Conservation (phyloP, 2,797 vertebrate species). For the Rachycentron canadum region DNA sequence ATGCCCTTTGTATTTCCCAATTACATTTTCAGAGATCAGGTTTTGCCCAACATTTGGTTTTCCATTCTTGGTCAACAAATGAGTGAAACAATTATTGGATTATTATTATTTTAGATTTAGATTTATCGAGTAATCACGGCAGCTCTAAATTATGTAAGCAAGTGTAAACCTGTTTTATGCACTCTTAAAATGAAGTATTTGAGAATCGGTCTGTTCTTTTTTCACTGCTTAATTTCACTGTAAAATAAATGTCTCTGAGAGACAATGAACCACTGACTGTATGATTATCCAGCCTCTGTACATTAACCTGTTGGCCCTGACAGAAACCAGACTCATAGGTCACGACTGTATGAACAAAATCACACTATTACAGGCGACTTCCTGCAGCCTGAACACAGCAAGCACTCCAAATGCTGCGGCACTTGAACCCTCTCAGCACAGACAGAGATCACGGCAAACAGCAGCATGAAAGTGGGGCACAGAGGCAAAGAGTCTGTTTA, state of each 20-base stretch:
- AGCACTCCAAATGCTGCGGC: constrained; percentile 1
- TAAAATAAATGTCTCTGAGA: constrained; percentile 19
- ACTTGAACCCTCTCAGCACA: not conserved
- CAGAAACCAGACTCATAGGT: constrained; percentile 49
- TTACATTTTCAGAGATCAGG: no score
- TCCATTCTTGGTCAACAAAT: not conserved
- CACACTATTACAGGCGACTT: not conserved
- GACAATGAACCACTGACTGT: constrained; percentile 37
- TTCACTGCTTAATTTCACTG: constrained; percentile 20
- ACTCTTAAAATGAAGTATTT: constrained; percentile 10
- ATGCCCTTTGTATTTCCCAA: no score
- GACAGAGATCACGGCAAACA: constrained; percentile 1
- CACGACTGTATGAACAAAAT: constrained; percentile 4
- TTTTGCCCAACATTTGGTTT: no score
- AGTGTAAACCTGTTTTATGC: not conserved
- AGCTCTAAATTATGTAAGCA: not conserved
- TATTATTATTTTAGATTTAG: not conserved
- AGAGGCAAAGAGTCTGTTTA: not conserved
- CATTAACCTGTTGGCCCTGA: constrained; percentile 32
- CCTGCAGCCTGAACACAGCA: constrained; percentile 7
- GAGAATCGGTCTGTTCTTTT: constrained; percentile 17
- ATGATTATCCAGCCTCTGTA: constrained; percentile 16
- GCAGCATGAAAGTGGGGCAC: not conserved
- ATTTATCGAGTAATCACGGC: no score
- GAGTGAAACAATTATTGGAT: not conserved